phyloP scores from a whole-genome alignment of 2,797 vertebrate species.

The Characodon lateralis region DNA sequence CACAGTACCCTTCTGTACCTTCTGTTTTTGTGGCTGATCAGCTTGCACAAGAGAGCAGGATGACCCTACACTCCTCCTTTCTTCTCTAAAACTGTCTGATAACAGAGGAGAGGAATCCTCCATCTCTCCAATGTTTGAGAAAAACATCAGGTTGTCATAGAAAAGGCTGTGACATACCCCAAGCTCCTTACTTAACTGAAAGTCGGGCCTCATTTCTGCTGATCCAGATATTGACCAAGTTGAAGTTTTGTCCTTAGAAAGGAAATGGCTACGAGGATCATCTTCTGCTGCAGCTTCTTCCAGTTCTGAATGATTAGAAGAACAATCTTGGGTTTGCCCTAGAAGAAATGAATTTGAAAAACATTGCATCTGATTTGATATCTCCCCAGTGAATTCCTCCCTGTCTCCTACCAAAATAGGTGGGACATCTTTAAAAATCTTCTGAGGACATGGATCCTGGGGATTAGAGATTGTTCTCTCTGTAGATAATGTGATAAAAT shows the following conservation, averaged over 20 bases:
- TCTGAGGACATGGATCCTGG: slow-evolving; percentile 4
- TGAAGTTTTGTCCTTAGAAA: slow-evolving; percentile 15
- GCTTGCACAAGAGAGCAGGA: slow-evolving; percentile 1
- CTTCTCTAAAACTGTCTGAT: slow-evolving; percentile 10
- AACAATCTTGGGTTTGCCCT: slow-evolving; percentile 25
- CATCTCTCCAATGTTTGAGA: slow-evolving; percentile 25
- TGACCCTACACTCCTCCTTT: slow-evolving; percentile 12
- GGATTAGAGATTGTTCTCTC: slow-evolving; percentile 34
- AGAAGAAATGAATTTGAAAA: slow-evolving; percentile 8
- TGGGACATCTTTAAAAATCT: slow-evolving; percentile 1
- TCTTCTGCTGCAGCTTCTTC: not conserved
- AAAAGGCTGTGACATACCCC: slow-evolving; percentile 25
- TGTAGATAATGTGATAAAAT: slow-evolving; percentile 46
- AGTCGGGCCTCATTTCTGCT: not conserved
- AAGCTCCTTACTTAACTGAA: slow-evolving; percentile 5
- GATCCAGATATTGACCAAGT: not conserved
- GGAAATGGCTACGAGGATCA: slow-evolving; percentile 6
- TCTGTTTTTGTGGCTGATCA: slow-evolving; percentile 15
- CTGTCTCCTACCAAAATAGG: slow-evolving; percentile 17
- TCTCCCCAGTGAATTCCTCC: slow-evolving; percentile 13
- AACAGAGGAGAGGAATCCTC: slow-evolving; percentile 30
- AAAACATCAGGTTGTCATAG: slow-evolving; percentile 28
- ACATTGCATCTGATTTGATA: slow-evolving; percentile 9
- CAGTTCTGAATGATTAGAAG: slow-evolving; percentile 17
- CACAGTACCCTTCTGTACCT: slow-evolving; percentile 10